These are phyloP conservation scores for Furnarius figulus DNA, from an alignment of 2,113 vertebrate species.

Conservation along the genomic window DNA sequence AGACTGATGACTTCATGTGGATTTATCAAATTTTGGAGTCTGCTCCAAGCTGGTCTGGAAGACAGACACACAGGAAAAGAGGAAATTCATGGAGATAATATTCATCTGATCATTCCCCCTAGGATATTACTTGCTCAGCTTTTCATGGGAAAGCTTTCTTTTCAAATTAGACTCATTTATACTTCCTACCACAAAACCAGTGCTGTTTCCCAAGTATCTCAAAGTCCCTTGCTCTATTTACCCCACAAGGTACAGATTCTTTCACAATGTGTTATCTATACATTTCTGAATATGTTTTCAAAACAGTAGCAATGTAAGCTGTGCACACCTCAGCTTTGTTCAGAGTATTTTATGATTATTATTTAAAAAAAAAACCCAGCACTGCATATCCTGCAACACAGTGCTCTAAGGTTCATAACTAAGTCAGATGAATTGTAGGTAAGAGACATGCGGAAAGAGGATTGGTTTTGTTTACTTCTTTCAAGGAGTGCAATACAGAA, in stretches of 20 bases:
- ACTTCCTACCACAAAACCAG: background rate
- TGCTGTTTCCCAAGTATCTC: background rate
- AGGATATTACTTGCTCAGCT: background rate
- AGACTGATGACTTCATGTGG: constrained; percentile 28
- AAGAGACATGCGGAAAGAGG: background rate
- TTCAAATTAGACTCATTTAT: constrained; percentile 12
- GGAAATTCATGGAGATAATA: constrained; percentile 37
- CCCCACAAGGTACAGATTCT: background rate
- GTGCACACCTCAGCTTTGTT: background rate
- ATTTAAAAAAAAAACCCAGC: background rate
- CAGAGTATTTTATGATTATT: background rate
- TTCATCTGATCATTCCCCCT: constrained; percentile 24
- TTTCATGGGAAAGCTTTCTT: constrained; percentile 55
- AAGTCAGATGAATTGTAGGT: background rate
- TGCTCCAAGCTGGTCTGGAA: background rate
- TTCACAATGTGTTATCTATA: background rate
- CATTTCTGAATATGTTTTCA: background rate
- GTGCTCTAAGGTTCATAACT: background rate
- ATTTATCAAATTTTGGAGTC: constrained; percentile 37
- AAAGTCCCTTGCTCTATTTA: background rate
- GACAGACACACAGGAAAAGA: background rate
- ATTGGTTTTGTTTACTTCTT: background rate
- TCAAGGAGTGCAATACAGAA: background rate
- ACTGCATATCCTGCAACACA: background rate
- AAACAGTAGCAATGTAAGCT: background rate